Evolutionary conservation across 1,140 invertebrate genomes (phyloP).

Genomic region (Drosophila ficusphila): DNA sequence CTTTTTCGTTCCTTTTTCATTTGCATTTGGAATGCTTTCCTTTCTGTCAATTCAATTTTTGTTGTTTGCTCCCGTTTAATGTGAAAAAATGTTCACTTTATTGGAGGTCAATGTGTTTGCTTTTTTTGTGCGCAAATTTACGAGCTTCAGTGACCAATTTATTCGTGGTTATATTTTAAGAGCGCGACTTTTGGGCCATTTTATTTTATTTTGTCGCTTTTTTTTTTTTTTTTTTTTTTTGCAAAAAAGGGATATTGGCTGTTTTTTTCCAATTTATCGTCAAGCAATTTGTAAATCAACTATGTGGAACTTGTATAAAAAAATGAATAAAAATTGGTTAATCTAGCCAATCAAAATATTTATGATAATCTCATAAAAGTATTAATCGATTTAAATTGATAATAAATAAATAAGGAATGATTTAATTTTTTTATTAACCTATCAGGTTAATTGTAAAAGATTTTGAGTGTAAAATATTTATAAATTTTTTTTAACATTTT

Average conservation of each 20-base stretch:
- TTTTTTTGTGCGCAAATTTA: conserved; percentile 49
- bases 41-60: conserved; percentile 37
- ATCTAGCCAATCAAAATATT: no score
- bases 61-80: conserved; percentile 14
- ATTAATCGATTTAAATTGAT: no score
- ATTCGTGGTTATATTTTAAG: conserved; percentile 24
- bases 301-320: no score
- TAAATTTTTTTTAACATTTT: no score
- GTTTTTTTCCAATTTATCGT: no score
- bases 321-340: no score
- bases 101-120: conserved; percentile 31
- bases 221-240: no score
- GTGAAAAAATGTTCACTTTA: conserved; percentile 49
- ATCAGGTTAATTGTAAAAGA: no score
- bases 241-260: conserved; percentile 26
- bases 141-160: conserved; percentile 27
- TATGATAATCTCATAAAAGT: no score
- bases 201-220: neutral
- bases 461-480: no score
- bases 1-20: conserved; percentile 48
- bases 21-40: conserved; percentile 39
- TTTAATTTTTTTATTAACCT: no score
- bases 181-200: neutral
- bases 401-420: no score
- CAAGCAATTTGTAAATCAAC: conserved; percentile 40